Evolutionary conservation across 2,888 invertebrate genomes (phyloP).

Genomic region (Lochmaea crataegi): DNA sequence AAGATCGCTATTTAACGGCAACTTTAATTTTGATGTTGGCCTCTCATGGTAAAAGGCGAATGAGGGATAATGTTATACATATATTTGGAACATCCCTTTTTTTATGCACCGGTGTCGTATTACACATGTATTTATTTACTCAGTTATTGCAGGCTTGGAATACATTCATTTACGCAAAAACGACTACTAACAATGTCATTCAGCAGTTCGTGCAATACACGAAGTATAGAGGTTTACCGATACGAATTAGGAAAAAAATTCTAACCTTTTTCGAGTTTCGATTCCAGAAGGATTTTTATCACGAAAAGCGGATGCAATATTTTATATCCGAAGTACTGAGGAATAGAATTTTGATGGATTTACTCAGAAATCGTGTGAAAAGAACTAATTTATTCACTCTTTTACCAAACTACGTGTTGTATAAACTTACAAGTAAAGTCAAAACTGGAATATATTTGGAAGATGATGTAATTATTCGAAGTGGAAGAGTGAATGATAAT

Average conservation of each 20-base stretch:
- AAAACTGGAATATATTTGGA: conserved; percentile 35
- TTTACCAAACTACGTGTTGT: conserved; percentile 34
- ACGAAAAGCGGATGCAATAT: conserved; percentile 60
- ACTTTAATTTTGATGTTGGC: conserved; percentile 18
- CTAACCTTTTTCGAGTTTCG: conserved; percentile 62
- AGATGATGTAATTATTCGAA: conserved; percentile 29
- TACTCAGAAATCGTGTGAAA: conserved; percentile 58
- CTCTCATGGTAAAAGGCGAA: not conserved
- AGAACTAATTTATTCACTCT: conserved; percentile 62
- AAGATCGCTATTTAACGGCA: conserved; percentile 13
- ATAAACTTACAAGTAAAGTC: conserved; percentile 25
- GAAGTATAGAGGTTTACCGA: conserved; percentile 64
- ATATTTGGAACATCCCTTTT: not conserved
- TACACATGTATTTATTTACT: conserved; percentile 1
- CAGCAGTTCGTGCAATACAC: conserved; percentile 65
- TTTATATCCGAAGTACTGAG: conserved; percentile 49
- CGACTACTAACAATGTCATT: conserved; percentile 54
- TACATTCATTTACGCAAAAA: conserved; percentile 49
- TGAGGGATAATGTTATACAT: no score
- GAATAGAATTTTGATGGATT: conserved; percentile 62
- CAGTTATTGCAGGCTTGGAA: conserved; percentile 39
- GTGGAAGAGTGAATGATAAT: conserved; percentile 9
- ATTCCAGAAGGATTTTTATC: conserved; percentile 62
- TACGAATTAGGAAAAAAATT: conserved; percentile 58
- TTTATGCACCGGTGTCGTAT: not conserved